Evolutionary conservation across 1,140 invertebrate genomes (phyloP).

Genomic region (Colletes gigas): DNA sequence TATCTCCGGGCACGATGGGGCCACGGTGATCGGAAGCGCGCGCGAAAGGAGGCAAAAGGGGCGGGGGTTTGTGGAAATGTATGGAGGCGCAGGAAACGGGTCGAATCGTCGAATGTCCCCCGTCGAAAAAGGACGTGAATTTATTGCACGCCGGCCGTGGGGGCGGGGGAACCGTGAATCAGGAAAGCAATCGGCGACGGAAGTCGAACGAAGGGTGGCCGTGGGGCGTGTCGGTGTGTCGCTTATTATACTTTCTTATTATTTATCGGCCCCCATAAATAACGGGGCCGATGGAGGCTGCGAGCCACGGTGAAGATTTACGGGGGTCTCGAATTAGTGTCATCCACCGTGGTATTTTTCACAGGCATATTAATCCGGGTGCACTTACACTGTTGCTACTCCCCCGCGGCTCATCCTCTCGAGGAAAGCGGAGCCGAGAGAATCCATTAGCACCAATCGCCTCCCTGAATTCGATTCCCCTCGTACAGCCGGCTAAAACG

Average conservation of each 20-base stretch:
- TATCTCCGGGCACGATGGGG: neutral
- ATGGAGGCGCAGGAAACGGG: slow-evolving; percentile 1
- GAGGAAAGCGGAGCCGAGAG: neutral
- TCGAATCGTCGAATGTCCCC: slow-evolving; percentile 29
- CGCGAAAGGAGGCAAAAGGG: neutral
- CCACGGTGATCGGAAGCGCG: neutral
- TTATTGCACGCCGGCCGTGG: slow-evolving; percentile 32
- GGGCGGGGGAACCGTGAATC: slow-evolving; percentile 7
- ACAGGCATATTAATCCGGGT: slow-evolving; percentile 43
- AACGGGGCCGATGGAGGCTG: neutral
- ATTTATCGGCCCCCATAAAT: slow-evolving; percentile 62
- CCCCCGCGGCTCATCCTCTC: neutral
- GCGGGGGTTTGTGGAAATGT: slow-evolving; percentile 17
- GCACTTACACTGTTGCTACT: neutral
- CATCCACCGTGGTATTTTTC: slow-evolving; percentile 40
- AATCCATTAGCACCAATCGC: slow-evolving; percentile 29
- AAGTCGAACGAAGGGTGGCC: slow-evolving; percentile 1
- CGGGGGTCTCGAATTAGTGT: slow-evolving; percentile 47
- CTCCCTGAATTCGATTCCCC: neutral
- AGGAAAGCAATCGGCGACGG: slow-evolving; percentile 19
- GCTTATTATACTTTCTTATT: slow-evolving; percentile 66
- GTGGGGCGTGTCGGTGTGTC: slow-evolving; percentile 10
- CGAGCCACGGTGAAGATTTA: slow-evolving; percentile 36
- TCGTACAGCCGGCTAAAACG: slow-evolving; percentile 1
- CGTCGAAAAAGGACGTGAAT: slow-evolving; percentile 42